Base-by-base conservation (phyloP, 2,113 vertebrate genomes). In the Arenaria interpres region DNA sequence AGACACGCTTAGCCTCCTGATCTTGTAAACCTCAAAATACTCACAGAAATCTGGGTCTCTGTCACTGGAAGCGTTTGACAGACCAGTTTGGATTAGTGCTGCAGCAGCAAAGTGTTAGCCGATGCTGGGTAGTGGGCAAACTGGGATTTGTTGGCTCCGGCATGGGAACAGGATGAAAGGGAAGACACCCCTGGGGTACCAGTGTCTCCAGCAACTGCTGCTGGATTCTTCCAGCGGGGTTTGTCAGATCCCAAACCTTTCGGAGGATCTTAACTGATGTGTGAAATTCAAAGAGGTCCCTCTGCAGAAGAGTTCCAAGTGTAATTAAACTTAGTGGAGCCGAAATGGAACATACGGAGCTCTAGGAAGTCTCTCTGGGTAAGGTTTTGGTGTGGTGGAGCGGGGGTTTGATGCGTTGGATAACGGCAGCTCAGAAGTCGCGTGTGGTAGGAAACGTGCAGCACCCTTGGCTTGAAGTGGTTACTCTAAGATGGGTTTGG, bases 371-470 rank as follows among this genome's bases (percentile, higher is more conserved):
- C 25, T 43, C 39, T 79, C 51, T 85, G 45, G 15, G 37, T 12
- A 9, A 37, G 43, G 53, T 51, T 78, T 79, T 46, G 57, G 24
- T 23, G 3, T 50, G 75, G 28, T 35, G 72, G 62, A 27, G 24
- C 10, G 33, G 33, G 15, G 53, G 41, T 84, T 35, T 83, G 6
- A 6, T 51, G 91, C 23, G 45, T 56, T 24, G 43, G 48, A 79
- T 39, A 7, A 35, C 0, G 0, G 27, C 51, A 30, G 64, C 33
- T 83, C 78, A 37, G 87, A 57, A 78, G 60, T 54, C 0, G 0
- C 2, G 22, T 37, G 35, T 12, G 24, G 22, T 18, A 39, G 67
- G 14, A 30, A 39, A 41, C 5, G 1, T 43, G 3, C 14, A 59
- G 80, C 78, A 15, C 45, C 54, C 45, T 14, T 25, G 4, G 73